phyloP scores from a whole-genome alignment of 2,888 invertebrate species.

The Drosophila antonietae region DNA sequence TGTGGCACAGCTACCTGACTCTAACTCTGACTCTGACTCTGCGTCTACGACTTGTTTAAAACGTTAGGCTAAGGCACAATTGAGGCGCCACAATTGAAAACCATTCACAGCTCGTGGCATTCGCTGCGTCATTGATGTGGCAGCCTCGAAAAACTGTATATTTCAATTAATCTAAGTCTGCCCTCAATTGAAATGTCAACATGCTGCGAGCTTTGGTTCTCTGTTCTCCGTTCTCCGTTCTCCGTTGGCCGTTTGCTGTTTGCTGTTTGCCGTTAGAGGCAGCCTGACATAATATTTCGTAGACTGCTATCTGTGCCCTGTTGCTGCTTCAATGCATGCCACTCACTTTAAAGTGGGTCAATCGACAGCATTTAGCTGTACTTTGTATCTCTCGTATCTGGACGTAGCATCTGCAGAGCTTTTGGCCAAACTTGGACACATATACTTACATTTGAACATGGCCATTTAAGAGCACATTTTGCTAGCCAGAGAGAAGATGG shows the following conservation, averaged over 20 bases:
- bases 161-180: constrained; percentile 63
- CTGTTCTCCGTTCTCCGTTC: not conserved
- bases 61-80: constrained; percentile 18
- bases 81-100: constrained; percentile 36
- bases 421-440: constrained; percentile 57
- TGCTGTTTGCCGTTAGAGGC: constrained; percentile 44
- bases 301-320: constrained; percentile 37
- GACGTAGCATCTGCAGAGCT: constrained; percentile 57
- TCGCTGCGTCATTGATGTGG: constrained; percentile 45
- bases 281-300: constrained; percentile 66
- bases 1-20: constrained; percentile 34
- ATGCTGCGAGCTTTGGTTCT: constrained; percentile 10
- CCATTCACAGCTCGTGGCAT: constrained; percentile 37
- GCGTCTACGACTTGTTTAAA: constrained; percentile 18
- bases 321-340: constrained; percentile 20
- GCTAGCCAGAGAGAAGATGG: constrained; percentile 9
- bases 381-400: constrained; percentile 49
- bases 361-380: constrained; percentile 69
- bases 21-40: not conserved
- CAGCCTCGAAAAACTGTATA: constrained; percentile 31
- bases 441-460: constrained; percentile 54
- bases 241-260: not conserved
- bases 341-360: constrained; percentile 69
- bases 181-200: constrained; percentile 76
- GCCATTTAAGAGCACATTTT: constrained; percentile 62